These are phyloP conservation scores for Kryptopterus vitreolus DNA, from an alignment of 2,797 vertebrate species.

Conservation along the genomic window DNA sequence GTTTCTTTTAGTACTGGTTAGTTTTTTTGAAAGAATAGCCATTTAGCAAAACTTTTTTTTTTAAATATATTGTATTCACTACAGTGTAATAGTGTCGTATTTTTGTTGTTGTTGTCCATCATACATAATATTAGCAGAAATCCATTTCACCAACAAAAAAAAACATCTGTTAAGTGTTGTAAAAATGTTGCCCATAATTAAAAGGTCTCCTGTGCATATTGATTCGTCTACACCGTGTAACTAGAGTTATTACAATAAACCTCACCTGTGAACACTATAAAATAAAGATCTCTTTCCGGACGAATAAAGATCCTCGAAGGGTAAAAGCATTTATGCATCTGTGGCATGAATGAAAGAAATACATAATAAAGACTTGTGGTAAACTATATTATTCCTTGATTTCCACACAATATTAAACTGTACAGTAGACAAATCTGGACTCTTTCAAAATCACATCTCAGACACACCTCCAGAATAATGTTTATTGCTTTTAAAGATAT, in stretches of 20 bases:
- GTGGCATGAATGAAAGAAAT: slow-evolving; percentile 6
- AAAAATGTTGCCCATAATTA: slow-evolving; percentile 14
- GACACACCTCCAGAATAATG: slow-evolving; percentile 70
- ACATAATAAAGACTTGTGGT: slow-evolving; percentile 6
- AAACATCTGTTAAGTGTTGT: not conserved
- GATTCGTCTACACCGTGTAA: slow-evolving; percentile 15
- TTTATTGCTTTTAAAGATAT: slow-evolving; percentile 86
- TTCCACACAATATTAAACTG: slow-evolving; percentile 37
- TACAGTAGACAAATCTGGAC: slow-evolving; percentile 40
- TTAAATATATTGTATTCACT: not conserved
- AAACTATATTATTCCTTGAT: slow-evolving; percentile 27
- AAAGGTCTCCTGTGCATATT: slow-evolving; percentile 24
- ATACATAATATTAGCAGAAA: not conserved
- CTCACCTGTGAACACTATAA: slow-evolving; percentile 3
- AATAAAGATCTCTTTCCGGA: not conserved
- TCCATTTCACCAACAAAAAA: slow-evolving; percentile 1
- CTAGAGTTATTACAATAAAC: not conserved
- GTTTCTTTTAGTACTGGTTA: not conserved
- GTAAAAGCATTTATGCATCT: not conserved
- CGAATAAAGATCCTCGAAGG: not conserved
- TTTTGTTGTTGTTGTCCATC: too few species aligned
- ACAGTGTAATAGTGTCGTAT: too few species aligned
- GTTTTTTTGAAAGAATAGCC: not conserved
- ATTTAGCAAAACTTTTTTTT: not conserved
- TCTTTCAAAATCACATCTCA: slow-evolving; percentile 64